These are phyloP conservation scores for Sylvilagus bachmani DNA, from an alignment of 2,113 vertebrate genomes.

Conservation along the genomic window DNA sequence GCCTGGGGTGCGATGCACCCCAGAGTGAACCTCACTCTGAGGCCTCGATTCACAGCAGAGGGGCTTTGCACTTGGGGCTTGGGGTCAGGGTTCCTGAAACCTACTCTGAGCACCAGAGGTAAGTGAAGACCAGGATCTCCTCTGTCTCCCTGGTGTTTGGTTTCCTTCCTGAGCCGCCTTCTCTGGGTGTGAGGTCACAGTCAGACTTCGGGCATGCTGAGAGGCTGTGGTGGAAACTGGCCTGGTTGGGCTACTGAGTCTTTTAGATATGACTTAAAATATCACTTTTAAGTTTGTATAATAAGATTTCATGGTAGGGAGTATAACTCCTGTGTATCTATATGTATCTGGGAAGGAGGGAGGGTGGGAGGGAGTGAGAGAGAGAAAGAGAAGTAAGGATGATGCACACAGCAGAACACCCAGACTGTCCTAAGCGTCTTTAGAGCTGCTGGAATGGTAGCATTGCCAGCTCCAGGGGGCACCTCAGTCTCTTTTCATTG, in stretches of 20 bases:
- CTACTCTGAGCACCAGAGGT: not conserved
- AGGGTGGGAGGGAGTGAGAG: no score
- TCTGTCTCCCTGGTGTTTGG: not conserved
- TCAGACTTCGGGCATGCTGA: not conserved
- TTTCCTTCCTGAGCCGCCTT: not conserved
- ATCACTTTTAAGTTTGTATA: not conserved
- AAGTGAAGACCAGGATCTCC: not conserved
- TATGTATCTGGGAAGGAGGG: not conserved
- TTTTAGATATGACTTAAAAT: not conserved
- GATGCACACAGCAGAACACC: no score
- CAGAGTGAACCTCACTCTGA: not conserved
- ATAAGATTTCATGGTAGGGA: not conserved
- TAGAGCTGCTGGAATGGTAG: not conserved
- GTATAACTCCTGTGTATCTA: not conserved
- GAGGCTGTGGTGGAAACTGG: not conserved
- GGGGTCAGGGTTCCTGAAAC: not conserved
- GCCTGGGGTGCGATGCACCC: not conserved
- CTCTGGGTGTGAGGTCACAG: not conserved
- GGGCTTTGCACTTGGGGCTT: not conserved
- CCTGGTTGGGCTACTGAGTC: not conserved
- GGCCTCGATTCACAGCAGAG: not conserved
- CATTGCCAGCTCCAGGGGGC: rapidly evolving
- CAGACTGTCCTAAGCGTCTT: not conserved
- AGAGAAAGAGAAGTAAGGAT: no score
- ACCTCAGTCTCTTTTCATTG: not conserved